Conservation (phyloP, 2,113 vertebrate species). For the Sardina pilchardus region DNA sequence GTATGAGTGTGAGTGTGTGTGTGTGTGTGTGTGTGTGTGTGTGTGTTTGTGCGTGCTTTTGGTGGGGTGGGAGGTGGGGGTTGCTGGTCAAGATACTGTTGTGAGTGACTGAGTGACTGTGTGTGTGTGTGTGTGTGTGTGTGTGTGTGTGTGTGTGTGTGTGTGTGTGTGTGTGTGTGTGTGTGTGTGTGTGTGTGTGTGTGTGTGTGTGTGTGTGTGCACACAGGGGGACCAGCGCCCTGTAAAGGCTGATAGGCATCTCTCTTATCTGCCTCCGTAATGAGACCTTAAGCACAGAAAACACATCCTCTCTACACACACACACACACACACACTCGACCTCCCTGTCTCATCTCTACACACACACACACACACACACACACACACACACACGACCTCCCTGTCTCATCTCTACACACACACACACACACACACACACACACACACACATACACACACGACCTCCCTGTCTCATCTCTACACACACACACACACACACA, state of each 20-base stretch:
- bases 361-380: background rate
- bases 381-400: slow-evolving; percentile 39
- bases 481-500: slow-evolving; percentile 27
- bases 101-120: too few relatives aligned
- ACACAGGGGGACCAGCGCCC: too few relatives aligned
- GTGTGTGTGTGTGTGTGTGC: background rate
- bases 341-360: too few relatives aligned
- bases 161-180: too few relatives aligned
- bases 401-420: too few relatives aligned
- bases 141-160: background rate
- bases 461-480: too few relatives aligned
- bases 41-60: background rate
- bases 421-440: slow-evolving; percentile 19
- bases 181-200: background rate
- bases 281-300: background rate
- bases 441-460: too few relatives aligned
- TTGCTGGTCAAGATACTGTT: too few relatives aligned
- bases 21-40: background rate
- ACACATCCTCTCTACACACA: background rate
- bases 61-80: too few relatives aligned
- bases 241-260: background rate
- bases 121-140: background rate
- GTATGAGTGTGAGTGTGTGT: background rate
- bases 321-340: too few relatives aligned
- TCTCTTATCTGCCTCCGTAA: background rate